Evolutionary conservation across 2,888 invertebrate genomes (phyloP).

Genomic region (Siphonodentalium dalli): DNA sequence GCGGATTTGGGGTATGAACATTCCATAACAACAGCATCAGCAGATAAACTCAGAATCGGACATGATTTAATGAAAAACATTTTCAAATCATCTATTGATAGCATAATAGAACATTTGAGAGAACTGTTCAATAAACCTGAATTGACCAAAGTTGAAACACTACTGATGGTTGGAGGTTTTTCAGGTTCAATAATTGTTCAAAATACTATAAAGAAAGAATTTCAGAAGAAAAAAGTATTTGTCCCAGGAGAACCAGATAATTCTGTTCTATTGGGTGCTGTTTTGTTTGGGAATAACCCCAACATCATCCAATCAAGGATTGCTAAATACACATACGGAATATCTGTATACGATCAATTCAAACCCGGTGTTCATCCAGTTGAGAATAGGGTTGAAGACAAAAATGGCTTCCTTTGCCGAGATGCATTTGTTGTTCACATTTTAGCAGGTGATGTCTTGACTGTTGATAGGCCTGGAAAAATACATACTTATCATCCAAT

Average conservation of each 20-base stretch:
- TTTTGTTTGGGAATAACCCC: slow-evolving; percentile 19
- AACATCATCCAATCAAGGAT: slow-evolving; percentile 9
- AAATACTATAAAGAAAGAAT: slow-evolving; percentile 14
- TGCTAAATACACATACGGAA: slow-evolving; percentile 17
- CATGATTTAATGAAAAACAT: slow-evolving; percentile 13
- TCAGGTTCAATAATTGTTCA: slow-evolving; percentile 22
- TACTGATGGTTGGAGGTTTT: slow-evolving; percentile 23
- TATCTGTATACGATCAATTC: slow-evolving; percentile 16
- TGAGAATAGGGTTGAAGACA: not conserved
- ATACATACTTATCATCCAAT: slow-evolving; percentile 12
- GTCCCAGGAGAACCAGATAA: slow-evolving; percentile 17
- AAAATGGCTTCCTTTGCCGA: slow-evolving; percentile 9
- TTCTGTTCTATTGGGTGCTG: slow-evolving; percentile 20
- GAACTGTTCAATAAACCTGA: slow-evolving; percentile 8
- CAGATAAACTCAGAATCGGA: slow-evolving; percentile 20
- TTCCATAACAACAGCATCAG: not conserved
- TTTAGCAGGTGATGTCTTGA: slow-evolving; percentile 15
- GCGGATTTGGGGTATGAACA: no score
- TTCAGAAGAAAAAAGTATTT: slow-evolving; percentile 13
- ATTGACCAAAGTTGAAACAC: slow-evolving; percentile 1
- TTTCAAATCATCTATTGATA: slow-evolving; percentile 16
- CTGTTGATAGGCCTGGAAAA: not conserved
- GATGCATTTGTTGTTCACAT: slow-evolving; percentile 22
- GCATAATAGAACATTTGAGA: slow-evolving; percentile 16
- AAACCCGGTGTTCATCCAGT: slow-evolving; percentile 14